Evolutionary conservation across 1,140 invertebrate species (phyloP).

Genomic region (Drosophila biarmipes): DNA sequence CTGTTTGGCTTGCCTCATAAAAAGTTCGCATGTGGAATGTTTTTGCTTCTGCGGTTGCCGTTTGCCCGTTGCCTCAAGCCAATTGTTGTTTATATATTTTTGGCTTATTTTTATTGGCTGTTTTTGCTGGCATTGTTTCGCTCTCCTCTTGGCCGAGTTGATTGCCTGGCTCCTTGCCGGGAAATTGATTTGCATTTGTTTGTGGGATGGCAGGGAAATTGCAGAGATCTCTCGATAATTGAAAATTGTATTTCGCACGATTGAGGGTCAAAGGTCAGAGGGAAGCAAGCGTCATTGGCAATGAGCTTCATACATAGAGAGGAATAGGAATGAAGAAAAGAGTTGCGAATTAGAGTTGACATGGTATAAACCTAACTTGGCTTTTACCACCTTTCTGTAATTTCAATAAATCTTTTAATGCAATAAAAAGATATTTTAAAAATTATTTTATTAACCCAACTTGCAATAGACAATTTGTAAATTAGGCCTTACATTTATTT

Average conservation of each 20-base stretch:
- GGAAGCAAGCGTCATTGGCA: neutral
- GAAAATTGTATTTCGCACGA: constrained; percentile 62
- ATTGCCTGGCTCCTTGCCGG: constrained; percentile 48
- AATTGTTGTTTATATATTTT: constrained; percentile 75
- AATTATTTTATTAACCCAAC: too few species aligned
- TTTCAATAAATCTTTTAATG: too few species aligned
- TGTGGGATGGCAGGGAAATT: constrained; percentile 28
- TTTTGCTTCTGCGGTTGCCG: constrained; percentile 47
- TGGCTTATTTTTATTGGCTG: constrained; percentile 72
- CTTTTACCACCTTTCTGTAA: too few species aligned
- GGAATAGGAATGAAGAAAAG: neutral
- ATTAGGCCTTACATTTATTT: too few species aligned
- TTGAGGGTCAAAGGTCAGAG: constrained; percentile 25
- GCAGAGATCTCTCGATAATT: constrained; percentile 65
- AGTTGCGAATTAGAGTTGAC: neutral
- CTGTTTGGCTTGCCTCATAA: constrained; percentile 54
- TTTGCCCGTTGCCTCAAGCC: constrained; percentile 15
- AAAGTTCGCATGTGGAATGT: constrained; percentile 52
- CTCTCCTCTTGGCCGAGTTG: constrained; percentile 19
- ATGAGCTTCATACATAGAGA: constrained; percentile 6
- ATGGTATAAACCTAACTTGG: too few species aligned
- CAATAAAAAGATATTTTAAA: too few species aligned
- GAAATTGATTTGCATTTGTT: constrained; percentile 63
- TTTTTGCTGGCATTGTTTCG: constrained; percentile 68
- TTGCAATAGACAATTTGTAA: too few species aligned